These are phyloP conservation scores for Amazonetta brasiliensis DNA, from an alignment of 2,797 vertebrate species.

Conservation along the genomic window DNA sequence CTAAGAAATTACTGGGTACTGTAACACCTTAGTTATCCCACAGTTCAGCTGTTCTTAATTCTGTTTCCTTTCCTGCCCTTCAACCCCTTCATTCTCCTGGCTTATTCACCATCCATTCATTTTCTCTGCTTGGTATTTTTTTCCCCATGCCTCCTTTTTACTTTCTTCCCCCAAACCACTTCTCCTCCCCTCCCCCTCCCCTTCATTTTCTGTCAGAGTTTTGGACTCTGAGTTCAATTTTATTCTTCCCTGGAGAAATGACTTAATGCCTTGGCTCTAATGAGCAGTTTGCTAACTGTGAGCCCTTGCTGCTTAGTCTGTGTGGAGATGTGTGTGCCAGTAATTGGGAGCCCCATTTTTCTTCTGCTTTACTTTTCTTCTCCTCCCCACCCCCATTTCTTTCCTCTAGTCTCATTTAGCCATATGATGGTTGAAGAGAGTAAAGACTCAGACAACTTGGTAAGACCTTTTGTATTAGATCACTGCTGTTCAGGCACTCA, in stretches of 20 bases:
- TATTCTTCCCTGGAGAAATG: slow-evolving; percentile 76
- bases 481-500: background rate
- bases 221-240: slow-evolving; percentile 68
- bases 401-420: background rate
- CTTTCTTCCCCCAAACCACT: background rate
- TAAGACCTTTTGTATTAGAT: slow-evolving; percentile 10
- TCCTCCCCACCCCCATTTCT: background rate
- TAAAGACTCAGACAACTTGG: background rate
- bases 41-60: slow-evolving; percentile 9
- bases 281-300: slow-evolving; percentile 55
- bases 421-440: slow-evolving; percentile 7
- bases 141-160: background rate
- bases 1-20: slow-evolving; percentile 23
- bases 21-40: background rate
- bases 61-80: background rate
- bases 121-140: slow-evolving; percentile 3
- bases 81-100: background rate
- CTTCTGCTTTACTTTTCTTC: slow-evolving; percentile 53
- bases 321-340: slow-evolving; percentile 61
- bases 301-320: slow-evolving; percentile 64
- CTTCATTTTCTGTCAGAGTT: slow-evolving; percentile 62
- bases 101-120: background rate
- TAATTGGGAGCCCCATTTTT: slow-evolving; percentile 57
- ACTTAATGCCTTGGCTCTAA: slow-evolving; percentile 79
- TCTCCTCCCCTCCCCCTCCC: slow-evolving; percentile 26